Base-by-base conservation (phyloP, 2,888 invertebrate species). In the Crepidodera aurea region DNA sequence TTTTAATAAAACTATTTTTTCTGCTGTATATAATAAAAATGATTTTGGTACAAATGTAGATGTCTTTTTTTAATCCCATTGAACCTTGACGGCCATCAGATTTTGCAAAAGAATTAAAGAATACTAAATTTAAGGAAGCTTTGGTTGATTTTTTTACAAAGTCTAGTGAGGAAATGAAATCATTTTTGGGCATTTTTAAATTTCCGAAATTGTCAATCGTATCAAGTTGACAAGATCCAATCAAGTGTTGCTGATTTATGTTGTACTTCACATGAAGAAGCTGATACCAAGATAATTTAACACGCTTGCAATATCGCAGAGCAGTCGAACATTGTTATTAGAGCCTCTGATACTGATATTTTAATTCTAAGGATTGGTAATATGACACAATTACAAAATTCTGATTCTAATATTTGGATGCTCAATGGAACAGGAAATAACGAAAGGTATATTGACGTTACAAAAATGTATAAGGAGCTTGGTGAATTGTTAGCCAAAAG, bases 311-410 rank as follows among this genome's bases (percentile, higher is more conserved):
- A 56, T 34, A 60, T 70, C 10, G 51, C 62, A 32, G 60, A 54
- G 55, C 59, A 67, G 29, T 65, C 65, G 16, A 66, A 73, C 65
- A 42, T 73, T 65, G 67, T 62, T 6, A 68, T 71, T 25, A 66
- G 68, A 67, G 53, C 64, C 54, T 65, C 65, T 54, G 68, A 70
- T 62, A 70, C 69, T 22, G 69, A 71, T 65, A 62, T 72, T 51
- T 27, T 62, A n/a, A 56, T 64, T 7, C 72, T 73, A 29, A 70
- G 71, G 69, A 29, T 72, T 10, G 72, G 67, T 12, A 50, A 73
- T 57, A 69, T 72, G 71, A 71, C 69, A 12, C 69, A 69, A 22
- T n/a, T n/a, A n/a, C n/a, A 72, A n/a, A n/a, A n/a, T n/a, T n/a
- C n/a, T n/a, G n/a, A n/a, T n/a, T n/a, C n/a, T n/a, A n/a, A n/a